Evolutionary conservation across 2,888 invertebrate genomes (phyloP).

Genomic region (Limnephilus marmoratus): DNA sequence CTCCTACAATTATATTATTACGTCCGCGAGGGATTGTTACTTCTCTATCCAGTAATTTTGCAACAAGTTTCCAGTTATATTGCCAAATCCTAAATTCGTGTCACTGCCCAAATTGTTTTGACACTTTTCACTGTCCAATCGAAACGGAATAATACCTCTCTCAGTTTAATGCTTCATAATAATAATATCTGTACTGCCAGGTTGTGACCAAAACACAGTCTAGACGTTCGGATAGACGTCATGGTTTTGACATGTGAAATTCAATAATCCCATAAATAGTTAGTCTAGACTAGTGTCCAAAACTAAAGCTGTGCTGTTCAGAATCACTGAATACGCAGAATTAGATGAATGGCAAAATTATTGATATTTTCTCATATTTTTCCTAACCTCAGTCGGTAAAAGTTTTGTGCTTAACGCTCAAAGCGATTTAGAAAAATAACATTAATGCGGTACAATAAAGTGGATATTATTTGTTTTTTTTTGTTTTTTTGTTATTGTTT

Average conservation of each 20-base stretch:
- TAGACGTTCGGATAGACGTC: neutral
- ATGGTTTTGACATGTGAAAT: neutral
- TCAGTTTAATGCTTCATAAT: neutral
- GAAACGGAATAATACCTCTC: neutral
- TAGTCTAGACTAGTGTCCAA: neutral
- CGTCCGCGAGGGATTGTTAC: neutral
- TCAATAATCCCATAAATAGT: neutral
- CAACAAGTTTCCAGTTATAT: neutral
- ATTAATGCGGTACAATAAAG: neutral
- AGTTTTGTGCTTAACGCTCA: neutral
- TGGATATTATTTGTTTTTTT: too few species aligned
- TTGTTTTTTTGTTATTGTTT: too few species aligned
- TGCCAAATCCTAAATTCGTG: neutral
- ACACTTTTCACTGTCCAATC: neutral
- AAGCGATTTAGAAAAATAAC: neutral
- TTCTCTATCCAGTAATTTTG: neutral
- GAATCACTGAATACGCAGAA: neutral
- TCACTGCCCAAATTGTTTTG: neutral
- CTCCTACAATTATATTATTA: too few species aligned
- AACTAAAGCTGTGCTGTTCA: neutral
- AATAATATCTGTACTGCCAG: neutral
- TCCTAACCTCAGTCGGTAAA: neutral
- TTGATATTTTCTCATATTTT: neutral
- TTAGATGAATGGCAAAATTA: neutral
- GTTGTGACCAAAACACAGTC: neutral